Conservation (phyloP, 2,113 vertebrate genomes). For the Dasyornis broadbenti region DNA sequence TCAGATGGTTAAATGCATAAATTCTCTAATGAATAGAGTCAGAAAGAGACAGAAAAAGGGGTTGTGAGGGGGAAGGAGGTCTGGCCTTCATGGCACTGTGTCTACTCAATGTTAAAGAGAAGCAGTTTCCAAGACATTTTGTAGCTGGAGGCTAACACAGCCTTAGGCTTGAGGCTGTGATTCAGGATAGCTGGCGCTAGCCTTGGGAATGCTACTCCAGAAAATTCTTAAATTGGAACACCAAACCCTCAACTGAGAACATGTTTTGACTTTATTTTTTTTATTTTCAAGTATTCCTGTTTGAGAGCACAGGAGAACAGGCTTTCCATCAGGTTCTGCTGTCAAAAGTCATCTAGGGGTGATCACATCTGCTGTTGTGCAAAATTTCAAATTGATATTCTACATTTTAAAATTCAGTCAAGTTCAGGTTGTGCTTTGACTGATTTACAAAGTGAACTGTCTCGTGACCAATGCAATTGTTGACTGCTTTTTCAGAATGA, state of each 20-base stretch:
- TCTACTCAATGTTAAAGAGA: background rate
- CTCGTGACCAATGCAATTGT: background rate
- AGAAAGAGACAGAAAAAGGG: background rate
- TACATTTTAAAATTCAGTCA: background rate
- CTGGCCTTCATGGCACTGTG: background rate
- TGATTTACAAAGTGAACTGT: background rate
- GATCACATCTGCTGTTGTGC: background rate
- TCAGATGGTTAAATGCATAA: background rate
- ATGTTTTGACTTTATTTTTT: background rate
- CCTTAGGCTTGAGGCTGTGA: background rate
- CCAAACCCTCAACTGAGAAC: background rate
- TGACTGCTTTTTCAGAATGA: background rate
- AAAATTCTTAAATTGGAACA: background rate
- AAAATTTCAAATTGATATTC: background rate
- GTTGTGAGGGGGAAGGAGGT: background rate
- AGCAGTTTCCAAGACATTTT: background rate
- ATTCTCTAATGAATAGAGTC: background rate
- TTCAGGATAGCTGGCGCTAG: accelerated
- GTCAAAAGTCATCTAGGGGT: background rate
- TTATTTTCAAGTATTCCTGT: background rate
- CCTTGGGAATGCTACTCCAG: background rate
- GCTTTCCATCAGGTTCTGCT: background rate
- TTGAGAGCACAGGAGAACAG: background rate
- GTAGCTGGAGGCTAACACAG: background rate
- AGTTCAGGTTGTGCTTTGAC: background rate